Evolutionary conservation across 2,888 invertebrate genomes (phyloP).

Genomic region (Phaedon cochleariae): DNA sequence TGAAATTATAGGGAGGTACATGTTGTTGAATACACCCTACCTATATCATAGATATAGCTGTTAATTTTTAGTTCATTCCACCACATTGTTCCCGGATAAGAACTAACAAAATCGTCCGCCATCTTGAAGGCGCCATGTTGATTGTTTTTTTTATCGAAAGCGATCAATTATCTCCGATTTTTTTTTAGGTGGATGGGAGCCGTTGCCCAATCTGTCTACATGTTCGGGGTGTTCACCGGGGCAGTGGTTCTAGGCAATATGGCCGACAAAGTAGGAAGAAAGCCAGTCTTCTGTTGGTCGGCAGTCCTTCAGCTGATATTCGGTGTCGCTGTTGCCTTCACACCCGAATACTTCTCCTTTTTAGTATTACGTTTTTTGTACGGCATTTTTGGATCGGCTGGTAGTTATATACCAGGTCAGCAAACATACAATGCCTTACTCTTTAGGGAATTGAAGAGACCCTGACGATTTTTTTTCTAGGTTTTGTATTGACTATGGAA

Average conservation of each 20-base stretch:
- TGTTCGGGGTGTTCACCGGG: slow-evolving; percentile 85
- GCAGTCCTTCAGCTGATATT: slow-evolving; percentile 77
- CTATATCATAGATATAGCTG: no score
- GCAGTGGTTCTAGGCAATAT: slow-evolving; percentile 80
- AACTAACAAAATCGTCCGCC: no score
- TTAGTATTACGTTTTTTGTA: slow-evolving; percentile 67
- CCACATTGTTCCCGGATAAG: no score
- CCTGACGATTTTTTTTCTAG: slow-evolving; percentile 12
- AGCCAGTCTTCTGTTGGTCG: slow-evolving; percentile 80
- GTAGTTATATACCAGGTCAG: slow-evolving; percentile 67
- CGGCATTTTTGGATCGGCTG: slow-evolving; percentile 82
- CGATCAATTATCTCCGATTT: no score
- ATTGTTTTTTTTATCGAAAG: no score
- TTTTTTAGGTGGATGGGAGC: slow-evolving; percentile 79
- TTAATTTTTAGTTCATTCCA: no score
- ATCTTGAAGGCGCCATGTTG: no score
- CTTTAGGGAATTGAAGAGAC: no score
- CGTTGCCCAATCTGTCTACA: slow-evolving; percentile 78
- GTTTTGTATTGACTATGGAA: slow-evolving; percentile 81
- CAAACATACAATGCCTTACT: no score
- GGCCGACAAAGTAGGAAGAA: slow-evolving; percentile 80
- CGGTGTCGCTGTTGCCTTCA: slow-evolving; percentile 74
- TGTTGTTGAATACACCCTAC: no score
- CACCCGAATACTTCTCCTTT: slow-evolving; percentile 80
- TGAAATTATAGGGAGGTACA: no score